phyloP scores from a whole-genome alignment of 2,797 vertebrate species.

The Hydrocynus forskahlii region DNA sequence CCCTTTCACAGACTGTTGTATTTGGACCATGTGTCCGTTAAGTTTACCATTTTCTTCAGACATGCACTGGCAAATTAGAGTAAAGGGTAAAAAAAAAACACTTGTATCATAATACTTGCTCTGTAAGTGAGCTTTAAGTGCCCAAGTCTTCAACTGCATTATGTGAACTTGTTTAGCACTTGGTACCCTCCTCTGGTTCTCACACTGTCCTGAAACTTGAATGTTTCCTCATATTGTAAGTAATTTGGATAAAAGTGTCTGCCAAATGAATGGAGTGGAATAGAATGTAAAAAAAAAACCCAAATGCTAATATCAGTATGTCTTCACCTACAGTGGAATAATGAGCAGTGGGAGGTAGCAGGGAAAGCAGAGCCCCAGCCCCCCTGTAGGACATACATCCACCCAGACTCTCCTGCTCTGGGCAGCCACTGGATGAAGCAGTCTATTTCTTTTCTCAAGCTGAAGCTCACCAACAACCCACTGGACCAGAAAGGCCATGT shows the following conservation, averaged over 20 bases:
- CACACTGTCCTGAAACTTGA: too few relatives aligned
- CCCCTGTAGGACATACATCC: conserved; percentile 88
- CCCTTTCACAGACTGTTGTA: conserved; percentile 39
- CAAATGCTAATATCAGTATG: background rate
- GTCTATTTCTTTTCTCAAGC: conserved; percentile 87
- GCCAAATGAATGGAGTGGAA: too few relatives aligned
- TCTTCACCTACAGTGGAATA: conserved; percentile 83
- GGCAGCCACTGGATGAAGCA: conserved; percentile 96
- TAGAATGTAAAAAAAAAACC: too few relatives aligned
- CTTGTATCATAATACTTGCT: background rate
- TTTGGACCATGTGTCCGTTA: conserved; percentile 64
- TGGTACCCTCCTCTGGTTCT: too few relatives aligned
- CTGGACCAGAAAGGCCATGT: conserved; percentile 92
- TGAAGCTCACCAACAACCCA: conserved; percentile 94
- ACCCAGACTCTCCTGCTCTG: conserved; percentile 89
- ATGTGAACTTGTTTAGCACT: too few relatives aligned
- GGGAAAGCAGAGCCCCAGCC: conserved; percentile 92
- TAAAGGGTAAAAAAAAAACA: too few relatives aligned
- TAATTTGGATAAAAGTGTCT: too few relatives aligned
- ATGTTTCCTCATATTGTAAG: too few relatives aligned
- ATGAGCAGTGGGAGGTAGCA: conserved; percentile 91
- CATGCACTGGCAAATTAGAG: background rate
- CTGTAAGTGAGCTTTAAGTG: too few relatives aligned
- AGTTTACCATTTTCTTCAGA: background rate
- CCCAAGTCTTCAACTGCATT: background rate